These are phyloP conservation scores for Acromyrmex echinatior DNA, from an alignment of 1,140 invertebrate species.

Conservation along the genomic window DNA sequence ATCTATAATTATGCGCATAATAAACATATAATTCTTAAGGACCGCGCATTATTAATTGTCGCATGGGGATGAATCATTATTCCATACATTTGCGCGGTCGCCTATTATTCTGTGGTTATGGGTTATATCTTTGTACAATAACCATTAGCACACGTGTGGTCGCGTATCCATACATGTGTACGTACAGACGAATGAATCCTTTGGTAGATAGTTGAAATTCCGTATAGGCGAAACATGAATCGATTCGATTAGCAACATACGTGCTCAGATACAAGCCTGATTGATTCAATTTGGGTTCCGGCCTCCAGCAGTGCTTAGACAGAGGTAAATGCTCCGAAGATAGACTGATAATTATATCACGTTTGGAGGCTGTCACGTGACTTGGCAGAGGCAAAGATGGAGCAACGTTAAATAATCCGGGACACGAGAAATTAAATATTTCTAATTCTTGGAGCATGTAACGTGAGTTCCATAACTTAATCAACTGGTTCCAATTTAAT, in stretches of 20 bases:
- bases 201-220: constrained; percentile 71
- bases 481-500: background rate
- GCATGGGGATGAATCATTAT: background rate
- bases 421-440: constrained; percentile 37
- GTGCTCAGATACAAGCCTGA: constrained; percentile 72
- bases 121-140: constrained; percentile 7
- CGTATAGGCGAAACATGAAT: constrained; percentile 75
- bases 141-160: constrained; percentile 11
- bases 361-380: constrained; percentile 32
- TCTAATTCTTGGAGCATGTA: constrained; percentile 2
- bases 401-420: constrained; percentile 1
- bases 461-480: constrained; percentile 1
- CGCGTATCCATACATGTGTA: background rate
- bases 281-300: constrained; percentile 63
- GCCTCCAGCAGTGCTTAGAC: constrained; percentile 9
- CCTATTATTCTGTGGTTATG: constrained; percentile 9
- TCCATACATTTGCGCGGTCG: background rate
- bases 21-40: too few relatives aligned
- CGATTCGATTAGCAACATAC: constrained; percentile 79
- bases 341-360: constrained; percentile 65
- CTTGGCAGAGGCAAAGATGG: constrained; percentile 26
- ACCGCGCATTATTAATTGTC: constrained; percentile 10
- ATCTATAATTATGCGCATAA: too few relatives aligned
- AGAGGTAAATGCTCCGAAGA: constrained; percentile 31
- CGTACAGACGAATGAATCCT: constrained; percentile 39